Percentiles rank a stretch among this genome's conserved stretches.
Evolutionary conservation across 2,888 invertebrate genomes (phyloP).

Genomic region (Amphiduros pacificus): DNA sequence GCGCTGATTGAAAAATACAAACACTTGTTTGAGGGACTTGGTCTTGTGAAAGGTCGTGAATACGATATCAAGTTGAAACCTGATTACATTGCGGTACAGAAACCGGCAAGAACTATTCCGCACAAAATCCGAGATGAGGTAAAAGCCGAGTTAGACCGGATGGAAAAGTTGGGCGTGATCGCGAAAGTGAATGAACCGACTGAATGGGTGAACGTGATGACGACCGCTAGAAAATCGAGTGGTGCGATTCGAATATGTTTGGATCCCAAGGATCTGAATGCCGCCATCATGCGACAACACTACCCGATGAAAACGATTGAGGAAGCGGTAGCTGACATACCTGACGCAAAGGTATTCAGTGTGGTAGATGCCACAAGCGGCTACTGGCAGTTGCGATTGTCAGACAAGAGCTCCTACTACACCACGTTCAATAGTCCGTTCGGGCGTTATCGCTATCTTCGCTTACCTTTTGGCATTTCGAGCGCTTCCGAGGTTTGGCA

Average conservation of each 20-base stretch:
- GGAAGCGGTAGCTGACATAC: too few species aligned
- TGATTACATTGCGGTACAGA: too few species aligned
- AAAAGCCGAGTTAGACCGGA: too few species aligned
- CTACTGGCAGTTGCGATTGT: conserved; percentile 17
- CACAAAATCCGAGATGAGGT: too few species aligned
- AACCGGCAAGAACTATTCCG: too few species aligned
- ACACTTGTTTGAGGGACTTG: too few species aligned
- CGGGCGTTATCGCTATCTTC: conserved; percentile 25
- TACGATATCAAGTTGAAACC: too few species aligned
- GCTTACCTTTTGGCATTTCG: conserved; percentile 30
- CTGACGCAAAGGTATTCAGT: conserved; percentile 26
- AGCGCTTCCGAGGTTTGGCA: conserved; percentile 27
- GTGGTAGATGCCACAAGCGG: conserved; percentile 25
- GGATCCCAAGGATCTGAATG: not conserved
- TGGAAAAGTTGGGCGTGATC: too few species aligned
- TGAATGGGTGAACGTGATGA: not conserved
- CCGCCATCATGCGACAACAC: not conserved
- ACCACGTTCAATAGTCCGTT: conserved; percentile 30
- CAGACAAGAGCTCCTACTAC: conserved; percentile 18
- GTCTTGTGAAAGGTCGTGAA: too few species aligned
- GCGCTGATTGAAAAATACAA: too few species aligned
- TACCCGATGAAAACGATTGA: not conserved
- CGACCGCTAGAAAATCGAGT: not conserved
- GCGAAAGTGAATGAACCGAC: too few species aligned
- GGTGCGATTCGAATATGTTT: not conserved